Evolutionary conservation across 2,113 vertebrate genomes (phyloP).

Genomic region (Sander lucioperca): DNA sequence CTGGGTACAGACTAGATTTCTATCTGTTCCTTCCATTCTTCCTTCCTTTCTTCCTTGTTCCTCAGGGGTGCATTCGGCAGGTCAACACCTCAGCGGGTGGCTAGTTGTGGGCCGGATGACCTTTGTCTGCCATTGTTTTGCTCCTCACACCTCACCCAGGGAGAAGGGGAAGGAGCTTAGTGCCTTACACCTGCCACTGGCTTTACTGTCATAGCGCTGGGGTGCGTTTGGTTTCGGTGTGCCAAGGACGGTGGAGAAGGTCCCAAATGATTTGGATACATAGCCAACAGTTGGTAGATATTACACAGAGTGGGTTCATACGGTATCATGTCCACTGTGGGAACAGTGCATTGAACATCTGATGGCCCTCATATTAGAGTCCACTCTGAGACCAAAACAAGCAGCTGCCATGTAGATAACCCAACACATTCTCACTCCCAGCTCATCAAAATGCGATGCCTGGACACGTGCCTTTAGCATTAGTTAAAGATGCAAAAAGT

Average conservation of each 20-base stretch:
- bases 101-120: constrained; percentile 76
- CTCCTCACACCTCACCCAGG: constrained; percentile 81
- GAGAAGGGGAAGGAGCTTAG: constrained; percentile 75
- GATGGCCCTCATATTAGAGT: neutral
- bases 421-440: too few species aligned
- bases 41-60: constrained; percentile 25
- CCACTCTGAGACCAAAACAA: constrained; percentile 6
- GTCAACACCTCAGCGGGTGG: constrained; percentile 76
- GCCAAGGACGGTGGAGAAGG: constrained; percentile 35
- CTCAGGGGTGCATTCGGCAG: constrained; percentile 64
- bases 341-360: neutral
- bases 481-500: too few species aligned
- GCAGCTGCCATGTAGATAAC: constrained; percentile 19
- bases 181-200: constrained; percentile 75
- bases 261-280: constrained; percentile 7
- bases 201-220: constrained; percentile 36
- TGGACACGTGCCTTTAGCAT: too few species aligned
- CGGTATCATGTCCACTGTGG: too few species aligned
- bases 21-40: neutral
- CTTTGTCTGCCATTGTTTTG: constrained; percentile 82
- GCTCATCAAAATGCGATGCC: too few species aligned
- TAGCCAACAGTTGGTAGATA: constrained; percentile 27
- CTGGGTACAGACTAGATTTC: neutral
- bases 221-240: constrained; percentile 16
- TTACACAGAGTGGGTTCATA: neutral